Evolutionary conservation across 2,113 vertebrate species (phyloP).

Genomic region (Acinonyx jubatus): DNA sequence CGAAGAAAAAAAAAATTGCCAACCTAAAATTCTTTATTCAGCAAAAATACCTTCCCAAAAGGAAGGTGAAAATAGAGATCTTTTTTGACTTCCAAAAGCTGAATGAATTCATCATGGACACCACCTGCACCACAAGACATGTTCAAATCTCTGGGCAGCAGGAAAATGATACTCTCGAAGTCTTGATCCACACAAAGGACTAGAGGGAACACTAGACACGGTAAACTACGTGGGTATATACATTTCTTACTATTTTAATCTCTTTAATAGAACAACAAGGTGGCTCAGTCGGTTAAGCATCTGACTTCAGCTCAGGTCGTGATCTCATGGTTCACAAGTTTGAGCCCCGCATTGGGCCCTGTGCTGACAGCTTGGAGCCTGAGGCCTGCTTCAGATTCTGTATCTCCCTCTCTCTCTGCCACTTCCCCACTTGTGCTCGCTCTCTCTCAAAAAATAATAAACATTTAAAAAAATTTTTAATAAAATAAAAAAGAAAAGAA

Average conservation of each 20-base stretch:
- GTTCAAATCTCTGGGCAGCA: neutral
- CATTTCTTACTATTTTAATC: slow-evolving; percentile 39
- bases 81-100: slow-evolving; percentile 31
- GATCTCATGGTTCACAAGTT: too few relatives aligned
- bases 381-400: too few relatives aligned
- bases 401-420: too few relatives aligned
- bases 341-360: too few relatives aligned
- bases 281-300: too few relatives aligned
- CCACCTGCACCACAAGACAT: neutral
- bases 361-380: too few relatives aligned
- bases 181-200: neutral
- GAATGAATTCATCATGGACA: neutral
- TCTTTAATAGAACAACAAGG: slow-evolving; percentile 6
- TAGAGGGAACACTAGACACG: neutral
- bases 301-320: too few relatives aligned
- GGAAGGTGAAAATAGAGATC: neutral
- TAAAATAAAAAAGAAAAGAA: neutral
- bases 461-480: too few relatives aligned
- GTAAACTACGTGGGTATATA: neutral
- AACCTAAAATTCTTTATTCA: slow-evolving; percentile 31
- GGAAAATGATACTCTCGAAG: neutral
- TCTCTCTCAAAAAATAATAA: too few relatives aligned
- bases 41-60: slow-evolving; percentile 50
- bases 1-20: neutral
- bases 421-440: too few relatives aligned